These are phyloP conservation scores for Herminia tarsipennalis DNA, from an alignment of 2,888 invertebrate genomes.

Conservation along the genomic window DNA sequence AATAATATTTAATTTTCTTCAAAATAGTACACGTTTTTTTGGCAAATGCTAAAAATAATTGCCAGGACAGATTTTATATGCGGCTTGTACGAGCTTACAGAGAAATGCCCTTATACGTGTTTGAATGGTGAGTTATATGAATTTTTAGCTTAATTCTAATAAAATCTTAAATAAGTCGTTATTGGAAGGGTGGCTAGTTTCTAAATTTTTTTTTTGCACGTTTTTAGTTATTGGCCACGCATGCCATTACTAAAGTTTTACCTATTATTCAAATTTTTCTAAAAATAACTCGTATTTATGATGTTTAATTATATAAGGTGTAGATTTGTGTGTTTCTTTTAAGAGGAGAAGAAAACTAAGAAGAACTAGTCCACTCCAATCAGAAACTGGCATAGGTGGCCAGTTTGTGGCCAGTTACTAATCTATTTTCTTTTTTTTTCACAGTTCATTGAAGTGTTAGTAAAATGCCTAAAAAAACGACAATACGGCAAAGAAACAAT, in stretches of 20 bases:
- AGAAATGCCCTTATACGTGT: neutral
- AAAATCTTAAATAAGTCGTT: neutral
- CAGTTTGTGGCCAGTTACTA: slow-evolving; percentile 10
- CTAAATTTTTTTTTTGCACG: no score
- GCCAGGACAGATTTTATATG: no score
- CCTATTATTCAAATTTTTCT: neutral
- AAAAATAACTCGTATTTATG: neutral
- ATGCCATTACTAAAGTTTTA: no score
- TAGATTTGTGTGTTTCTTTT: slow-evolving; percentile 4
- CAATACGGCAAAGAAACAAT: slow-evolving; percentile 1
- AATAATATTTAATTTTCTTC: no score
- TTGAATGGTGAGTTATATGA: neutral
- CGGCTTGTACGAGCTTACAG: neutral
- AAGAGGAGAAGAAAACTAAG: no score
- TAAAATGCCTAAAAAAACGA: slow-evolving; percentile 1
- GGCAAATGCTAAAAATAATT: no score
- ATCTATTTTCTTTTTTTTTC: slow-evolving; percentile 3
- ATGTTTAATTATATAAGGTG: slow-evolving; percentile 4
- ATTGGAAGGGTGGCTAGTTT: no score
- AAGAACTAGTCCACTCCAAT: slow-evolving; percentile 6
- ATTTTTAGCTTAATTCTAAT: slow-evolving; percentile 1
- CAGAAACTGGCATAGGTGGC: slow-evolving; percentile 13
- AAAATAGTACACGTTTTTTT: no score
- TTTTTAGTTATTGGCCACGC: no score
- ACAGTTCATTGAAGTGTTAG: neutral